phyloP scores from a whole-genome alignment of 2,888 invertebrate genomes.

The Drosophila tanythrix region DNA sequence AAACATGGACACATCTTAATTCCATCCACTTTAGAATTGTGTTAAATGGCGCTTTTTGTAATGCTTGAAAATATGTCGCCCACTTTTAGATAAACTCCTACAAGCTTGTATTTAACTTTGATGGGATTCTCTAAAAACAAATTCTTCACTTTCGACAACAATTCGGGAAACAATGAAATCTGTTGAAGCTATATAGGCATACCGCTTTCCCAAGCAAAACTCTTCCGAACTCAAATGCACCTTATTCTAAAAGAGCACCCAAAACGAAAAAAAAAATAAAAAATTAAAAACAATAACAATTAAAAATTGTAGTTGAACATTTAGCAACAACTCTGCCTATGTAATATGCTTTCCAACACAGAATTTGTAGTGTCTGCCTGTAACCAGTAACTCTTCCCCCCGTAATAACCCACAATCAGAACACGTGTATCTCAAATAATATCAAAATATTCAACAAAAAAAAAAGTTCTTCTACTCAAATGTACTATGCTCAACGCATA shows the following conservation, averaged over 20 bases:
- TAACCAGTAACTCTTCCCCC: constrained; percentile 47
- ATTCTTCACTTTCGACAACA: constrained; percentile 19
- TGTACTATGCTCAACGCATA: constrained; percentile 55
- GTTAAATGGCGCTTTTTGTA: constrained; percentile 67
- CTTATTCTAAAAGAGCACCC: constrained; percentile 46
- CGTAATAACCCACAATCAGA: constrained; percentile 47
- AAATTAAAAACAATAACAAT: neutral
- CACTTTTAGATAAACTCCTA: constrained; percentile 53
- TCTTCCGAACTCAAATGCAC: constrained; percentile 30
- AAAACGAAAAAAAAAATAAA: neutral
- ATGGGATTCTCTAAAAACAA: constrained; percentile 7
- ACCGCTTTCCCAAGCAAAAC: constrained; percentile 2
- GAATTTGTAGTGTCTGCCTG: constrained; percentile 64
- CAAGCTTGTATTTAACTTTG: constrained; percentile 47
- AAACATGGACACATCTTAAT: constrained; percentile 41
- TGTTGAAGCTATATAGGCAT: constrained; percentile 31
- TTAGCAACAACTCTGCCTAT: constrained; percentile 41
- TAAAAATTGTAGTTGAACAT: constrained; percentile 26
- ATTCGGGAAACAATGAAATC: constrained; percentile 25
- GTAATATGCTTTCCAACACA: constrained; percentile 57
- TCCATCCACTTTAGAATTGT: constrained; percentile 54
- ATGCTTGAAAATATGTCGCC: constrained; percentile 62
- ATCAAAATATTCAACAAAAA: constrained; percentile 16
- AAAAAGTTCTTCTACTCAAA: constrained; percentile 62
- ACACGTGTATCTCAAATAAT: constrained; percentile 56